phyloP scores from a whole-genome alignment of 30 jellyfish, hydroid and myxozoan genomes.

The Aurelia coerulea region DNA sequence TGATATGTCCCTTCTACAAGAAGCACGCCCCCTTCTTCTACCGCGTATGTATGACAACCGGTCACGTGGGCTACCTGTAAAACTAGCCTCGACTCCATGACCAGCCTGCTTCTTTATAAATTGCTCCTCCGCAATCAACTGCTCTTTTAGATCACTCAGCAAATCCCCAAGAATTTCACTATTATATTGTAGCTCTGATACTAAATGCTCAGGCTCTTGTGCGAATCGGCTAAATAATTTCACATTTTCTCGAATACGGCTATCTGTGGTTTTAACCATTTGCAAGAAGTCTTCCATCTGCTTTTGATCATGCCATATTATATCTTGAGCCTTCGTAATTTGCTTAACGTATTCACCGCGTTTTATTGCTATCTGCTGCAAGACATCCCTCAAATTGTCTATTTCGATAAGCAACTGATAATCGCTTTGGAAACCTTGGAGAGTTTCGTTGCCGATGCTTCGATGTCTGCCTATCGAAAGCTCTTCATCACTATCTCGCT shows the following conservation, averaged over 20 bases:
- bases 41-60: constrained; percentile 35
- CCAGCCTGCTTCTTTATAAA: constrained; percentile 26
- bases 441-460: not conserved
- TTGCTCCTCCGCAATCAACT: constrained; percentile 65
- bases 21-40: constrained; percentile 4
- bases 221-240: constrained; percentile 48
- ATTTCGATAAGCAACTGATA: constrained; percentile 48
- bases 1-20: not conserved
- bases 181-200: constrained; percentile 43
- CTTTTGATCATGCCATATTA: constrained; percentile 51
- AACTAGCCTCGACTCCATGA: not conserved
- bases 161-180: constrained; percentile 50
- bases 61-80: constrained; percentile 61
- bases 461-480: not conserved
- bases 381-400: constrained; percentile 35
- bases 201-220: constrained; percentile 42
- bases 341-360: constrained; percentile 45
- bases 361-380: constrained; percentile 50
- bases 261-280: constrained; percentile 31
- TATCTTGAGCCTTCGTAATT: constrained; percentile 51
- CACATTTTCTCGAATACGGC: constrained; percentile 41
- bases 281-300: constrained; percentile 63
- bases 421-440: constrained; percentile 12
- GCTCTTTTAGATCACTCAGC: constrained; percentile 56
- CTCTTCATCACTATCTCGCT: not conserved